Evolutionary conservation across 2,113 vertebrate species (phyloP), one percentile per base, ranked within the genome.

Genomic region (Passerina amoena): DNA sequence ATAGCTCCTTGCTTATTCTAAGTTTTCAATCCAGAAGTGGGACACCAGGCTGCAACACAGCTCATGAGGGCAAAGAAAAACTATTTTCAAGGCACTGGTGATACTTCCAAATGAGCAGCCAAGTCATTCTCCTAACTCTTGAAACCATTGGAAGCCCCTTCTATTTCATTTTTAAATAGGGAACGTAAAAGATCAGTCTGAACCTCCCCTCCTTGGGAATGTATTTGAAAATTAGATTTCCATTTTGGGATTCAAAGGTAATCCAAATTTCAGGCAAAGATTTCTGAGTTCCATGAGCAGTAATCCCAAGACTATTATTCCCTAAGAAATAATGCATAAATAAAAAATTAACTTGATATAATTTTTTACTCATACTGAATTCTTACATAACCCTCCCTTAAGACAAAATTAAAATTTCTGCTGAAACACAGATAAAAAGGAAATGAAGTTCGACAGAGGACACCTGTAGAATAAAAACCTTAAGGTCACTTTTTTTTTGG

Each of bases 1-100:
- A 93, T 91, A 95, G 76, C 69, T 94, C 60, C 60, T 93, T 68
- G 72, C 69, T 97, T 92, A 85, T 59, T 83, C 65, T 23, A 71
- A 40, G n/a, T 81, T 90, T 91, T 96, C 57, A 86, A 42, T 93
- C 68, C 64, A 59, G 42, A 84, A 60, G 60, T 56, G 91, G 92
- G 91, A 93, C 38, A 81, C 30, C 18, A 63, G 47, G 68, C 30
- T 90, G 64, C 76, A 83, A 59, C n/a, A 18, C 35, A 88, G 71
- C 68, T 90, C 64, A 47, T 2, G 35, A 94, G 51, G 5, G 2
- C 45, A 54, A 72, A 68, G 18, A 24, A 66, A 71, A 88, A 30
- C 9, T 12, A 40, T 73, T 82, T 73, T 12, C 38, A 88, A 82
- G 65, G 18, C 70, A 65, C 28, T 48, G n/a, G 50, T 47, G 54